Percentiles rank a stretch among this genome's conserved stretches.
phyloP scores from a whole-genome alignment of 64 coral and sea anemone genomes.

The Dendrophyllia cribrosa region DNA sequence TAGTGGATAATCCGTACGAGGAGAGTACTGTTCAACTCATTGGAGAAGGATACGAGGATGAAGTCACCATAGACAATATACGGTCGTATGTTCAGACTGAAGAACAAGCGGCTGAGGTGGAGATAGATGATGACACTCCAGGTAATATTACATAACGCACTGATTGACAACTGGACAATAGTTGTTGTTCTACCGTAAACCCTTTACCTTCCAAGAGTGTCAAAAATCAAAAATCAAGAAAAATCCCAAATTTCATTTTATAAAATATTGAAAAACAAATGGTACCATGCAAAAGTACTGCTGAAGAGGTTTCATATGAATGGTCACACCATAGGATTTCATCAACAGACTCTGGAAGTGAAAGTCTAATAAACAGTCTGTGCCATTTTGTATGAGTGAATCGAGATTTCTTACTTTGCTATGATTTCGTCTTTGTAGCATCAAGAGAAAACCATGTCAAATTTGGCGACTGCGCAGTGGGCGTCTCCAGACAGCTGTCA shows the following conservation, averaged over 20 bases:
- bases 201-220: too few species aligned
- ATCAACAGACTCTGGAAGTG: too few species aligned
- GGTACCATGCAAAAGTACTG: too few species aligned
- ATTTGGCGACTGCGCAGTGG: constrained; percentile 92
- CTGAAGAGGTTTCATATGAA: too few species aligned
- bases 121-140: constrained; percentile 73
- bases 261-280: too few species aligned
- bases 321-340: too few species aligned
- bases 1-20: constrained; percentile 96
- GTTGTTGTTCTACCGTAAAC: too few species aligned
- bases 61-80: constrained; percentile 99
- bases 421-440: constrained; percentile 16
- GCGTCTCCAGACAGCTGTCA: constrained; percentile 85
- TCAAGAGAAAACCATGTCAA: constrained; percentile 87
- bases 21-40: constrained; percentile 78
- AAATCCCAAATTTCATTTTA: too few species aligned
- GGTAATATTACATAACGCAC: constrained; percentile 28
- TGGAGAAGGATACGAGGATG: constrained; percentile 96
- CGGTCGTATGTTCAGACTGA: constrained; percentile 38
- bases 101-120: constrained; percentile 37
- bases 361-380: too few species aligned
- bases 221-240: too few species aligned
- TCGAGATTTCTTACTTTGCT: background rate
- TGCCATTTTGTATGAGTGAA: too few species aligned
- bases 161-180: background rate